Evolutionary conservation across 2,888 invertebrate species (phyloP).

Genomic region (Pachymerium ferrugineum): DNA sequence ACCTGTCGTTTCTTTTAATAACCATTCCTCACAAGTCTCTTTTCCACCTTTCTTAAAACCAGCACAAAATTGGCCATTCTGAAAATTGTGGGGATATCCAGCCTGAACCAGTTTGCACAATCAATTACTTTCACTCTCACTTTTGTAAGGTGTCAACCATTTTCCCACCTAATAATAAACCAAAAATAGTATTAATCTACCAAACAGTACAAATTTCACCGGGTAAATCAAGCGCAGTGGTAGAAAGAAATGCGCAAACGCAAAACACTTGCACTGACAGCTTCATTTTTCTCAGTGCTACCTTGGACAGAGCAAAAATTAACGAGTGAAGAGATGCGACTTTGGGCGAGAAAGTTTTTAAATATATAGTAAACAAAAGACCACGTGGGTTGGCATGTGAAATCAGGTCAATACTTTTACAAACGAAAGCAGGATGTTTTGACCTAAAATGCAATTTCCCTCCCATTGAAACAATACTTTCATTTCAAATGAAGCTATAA

Average conservation of each 20-base stretch:
- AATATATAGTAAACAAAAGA: conserved; percentile 11
- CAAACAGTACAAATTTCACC: background rate
- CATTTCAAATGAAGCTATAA: background rate
- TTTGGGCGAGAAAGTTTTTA: background rate
- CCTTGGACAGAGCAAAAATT: background rate
- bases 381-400: conserved; percentile 20
- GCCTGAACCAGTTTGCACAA: conserved; percentile 18
- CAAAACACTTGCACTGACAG: background rate
- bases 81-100: background rate
- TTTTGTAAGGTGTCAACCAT: conserved; percentile 6
- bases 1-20: conserved; percentile 54
- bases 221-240: background rate
- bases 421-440: background rate
- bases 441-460: conserved; percentile 17
- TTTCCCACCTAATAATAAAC: conserved; percentile 5
- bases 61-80: background rate
- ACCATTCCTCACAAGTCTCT: conserved; percentile 52
- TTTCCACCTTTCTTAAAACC: conserved; percentile 29
- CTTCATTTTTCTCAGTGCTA: background rate
- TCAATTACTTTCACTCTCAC: conserved; percentile 7
- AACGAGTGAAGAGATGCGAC: background rate
- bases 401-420: conserved; percentile 13
- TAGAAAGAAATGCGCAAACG: background rate
- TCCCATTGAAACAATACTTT: conserved; percentile 16
- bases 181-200: background rate